Conservation (phyloP, 2,888 invertebrate species). For the Phytoseiulus persimilis region DNA sequence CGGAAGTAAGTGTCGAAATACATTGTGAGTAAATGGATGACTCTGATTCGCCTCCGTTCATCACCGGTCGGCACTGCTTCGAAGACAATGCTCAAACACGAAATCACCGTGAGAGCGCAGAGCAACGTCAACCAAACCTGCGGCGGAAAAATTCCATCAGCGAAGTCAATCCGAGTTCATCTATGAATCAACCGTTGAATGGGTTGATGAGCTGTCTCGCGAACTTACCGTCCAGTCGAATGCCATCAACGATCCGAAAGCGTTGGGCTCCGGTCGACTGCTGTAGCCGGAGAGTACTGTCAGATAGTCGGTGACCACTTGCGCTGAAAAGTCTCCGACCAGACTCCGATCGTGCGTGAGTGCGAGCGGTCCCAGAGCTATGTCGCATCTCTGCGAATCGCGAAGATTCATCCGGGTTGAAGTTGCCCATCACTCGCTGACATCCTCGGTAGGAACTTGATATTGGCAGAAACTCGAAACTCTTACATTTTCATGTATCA, state of each 20-base stretch:
- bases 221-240: conserved; percentile 15
- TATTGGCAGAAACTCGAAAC: background rate
- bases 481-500: conserved; percentile 13
- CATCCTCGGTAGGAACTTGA: no score
- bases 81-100: background rate
- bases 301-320: background rate
- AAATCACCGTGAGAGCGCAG: background rate
- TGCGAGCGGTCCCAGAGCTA: background rate
- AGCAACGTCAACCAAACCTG: conserved; percentile 17
- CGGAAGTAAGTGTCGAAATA: background rate
- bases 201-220: background rate
- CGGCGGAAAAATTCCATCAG: background rate
- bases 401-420: background rate
- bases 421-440: no score
- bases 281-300: conserved; percentile 7
- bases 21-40: background rate
- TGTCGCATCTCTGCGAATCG: background rate
- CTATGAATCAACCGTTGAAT: background rate
- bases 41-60: background rate
- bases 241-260: conserved; percentile 18
- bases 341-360: background rate
- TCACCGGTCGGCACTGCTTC: background rate
- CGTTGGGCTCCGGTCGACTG: background rate
- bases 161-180: no score
- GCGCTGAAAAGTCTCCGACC: background rate